Evolutionary conservation across 1,140 invertebrate species (phyloP).

Genomic region (Plectrocnemia conspersa): DNA sequence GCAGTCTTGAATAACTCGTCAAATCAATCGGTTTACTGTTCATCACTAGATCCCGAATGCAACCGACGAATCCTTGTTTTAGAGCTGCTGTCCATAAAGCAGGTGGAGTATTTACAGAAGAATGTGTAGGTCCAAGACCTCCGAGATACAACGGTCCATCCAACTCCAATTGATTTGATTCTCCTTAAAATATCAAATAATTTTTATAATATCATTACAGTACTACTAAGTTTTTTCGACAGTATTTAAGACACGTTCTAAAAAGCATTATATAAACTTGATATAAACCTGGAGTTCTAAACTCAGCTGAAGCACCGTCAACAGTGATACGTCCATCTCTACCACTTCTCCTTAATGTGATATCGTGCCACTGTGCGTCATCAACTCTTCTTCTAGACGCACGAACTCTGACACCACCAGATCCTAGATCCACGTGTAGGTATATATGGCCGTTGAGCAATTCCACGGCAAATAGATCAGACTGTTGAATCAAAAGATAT

Average conservation of each 20-base stretch:
- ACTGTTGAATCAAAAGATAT: conserved; percentile 51
- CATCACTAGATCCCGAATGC: conserved; percentile 86
- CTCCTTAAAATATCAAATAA: conserved; percentile 54
- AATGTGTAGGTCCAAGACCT: conserved; percentile 72
- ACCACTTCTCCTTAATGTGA: conserved; percentile 72
- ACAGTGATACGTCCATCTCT: conserved; percentile 84
- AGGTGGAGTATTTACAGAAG: conserved; percentile 69
- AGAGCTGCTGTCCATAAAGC: conserved; percentile 88
- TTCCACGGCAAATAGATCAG: conserved; percentile 91
- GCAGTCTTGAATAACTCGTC: conserved; percentile 79
- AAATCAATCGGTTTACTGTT: conserved; percentile 92
- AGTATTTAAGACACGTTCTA: too few relatives aligned
- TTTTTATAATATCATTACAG: not conserved
- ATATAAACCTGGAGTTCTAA: conserved; percentile 72
- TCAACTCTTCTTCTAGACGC: conserved; percentile 78
- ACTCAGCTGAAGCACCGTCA: conserved; percentile 84
- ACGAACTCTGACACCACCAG: conserved; percentile 80
- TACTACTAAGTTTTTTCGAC: not conserved
- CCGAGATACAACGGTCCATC: conserved; percentile 88
- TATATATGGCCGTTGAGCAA: conserved; percentile 89
- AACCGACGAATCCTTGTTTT: conserved; percentile 90
- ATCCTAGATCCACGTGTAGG: conserved; percentile 85
- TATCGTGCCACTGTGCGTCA: conserved; percentile 89
- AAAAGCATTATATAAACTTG: not conserved
- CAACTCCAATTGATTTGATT: conserved; percentile 81